Conservation (phyloP, 2,113 vertebrate species). For the Gorsachius goisagi region DNA sequence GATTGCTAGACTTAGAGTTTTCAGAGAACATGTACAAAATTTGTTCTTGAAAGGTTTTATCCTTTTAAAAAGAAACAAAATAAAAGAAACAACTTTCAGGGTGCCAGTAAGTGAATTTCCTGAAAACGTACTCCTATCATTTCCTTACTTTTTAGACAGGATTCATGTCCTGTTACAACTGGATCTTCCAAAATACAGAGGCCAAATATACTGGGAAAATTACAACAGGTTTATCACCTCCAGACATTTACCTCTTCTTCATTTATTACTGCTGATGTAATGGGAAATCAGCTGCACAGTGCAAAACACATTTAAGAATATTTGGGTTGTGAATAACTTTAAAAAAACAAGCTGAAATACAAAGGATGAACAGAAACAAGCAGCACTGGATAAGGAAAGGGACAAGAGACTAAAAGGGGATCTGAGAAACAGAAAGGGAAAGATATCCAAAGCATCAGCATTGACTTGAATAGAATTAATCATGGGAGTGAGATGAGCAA, state of each 20-base stretch:
- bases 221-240: neutral
- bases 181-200: neutral
- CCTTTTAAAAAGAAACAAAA: neutral
- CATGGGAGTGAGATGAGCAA: neutral
- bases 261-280: neutral
- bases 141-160: neutral
- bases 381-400: neutral
- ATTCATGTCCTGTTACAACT: neutral
- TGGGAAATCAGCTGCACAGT: neutral
- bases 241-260: neutral
- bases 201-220: neutral
- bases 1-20: neutral
- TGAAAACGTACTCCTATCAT: neutral
- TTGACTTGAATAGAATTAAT: neutral
- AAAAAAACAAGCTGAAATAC: neutral
- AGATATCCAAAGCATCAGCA: neutral
- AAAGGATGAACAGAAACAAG: neutral
- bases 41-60: neutral
- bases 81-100: neutral
- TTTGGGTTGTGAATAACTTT: neutral
- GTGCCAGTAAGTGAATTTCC: neutral
- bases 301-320: neutral
- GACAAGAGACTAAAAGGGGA: neutral
- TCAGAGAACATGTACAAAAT: neutral
- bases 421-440: neutral